Base-by-base conservation (phyloP, 1,140 invertebrate species). In the Xylocopa sonorina region DNA sequence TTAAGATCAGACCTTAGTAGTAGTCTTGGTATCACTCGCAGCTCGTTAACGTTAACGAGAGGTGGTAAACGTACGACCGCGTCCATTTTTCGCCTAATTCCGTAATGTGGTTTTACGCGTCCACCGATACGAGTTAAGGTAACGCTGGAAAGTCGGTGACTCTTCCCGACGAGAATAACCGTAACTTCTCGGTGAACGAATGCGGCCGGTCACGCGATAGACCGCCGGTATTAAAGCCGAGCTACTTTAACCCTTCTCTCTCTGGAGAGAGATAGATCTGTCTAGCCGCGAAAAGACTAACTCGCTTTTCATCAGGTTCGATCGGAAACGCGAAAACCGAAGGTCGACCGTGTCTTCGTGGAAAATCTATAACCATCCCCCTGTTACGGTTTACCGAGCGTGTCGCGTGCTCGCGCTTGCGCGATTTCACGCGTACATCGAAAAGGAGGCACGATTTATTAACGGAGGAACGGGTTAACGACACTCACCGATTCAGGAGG, bases 291-390 rank as follows among this genome's bases (percentile, higher is more conserved):
- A n/a, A n/a, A n/a, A n/a, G n/a, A n/a, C n/a, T n/a, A n/a, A n/a
- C n/a, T 34, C 62, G 73, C 21, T 57, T 32, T 16, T 16, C 16
- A 21, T 21, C 2, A 0, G 4, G 14, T 55, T 9, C 12, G 14
- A 5, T 73, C 58, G 71, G 67, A 58, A 73, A 58, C 67, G 66
- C 34, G 80, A 78, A 74, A 64, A 82, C 63, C 67, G 87, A 90
- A 90, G 86, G 88, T 89, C 85, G n/a, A 85, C 83, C 76, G 29
- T 62, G 83, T 80, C 88, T 86, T n/a, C n/a, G n/a, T n/a, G n/a
- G 86, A 91, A 91, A 90, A 90, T 91, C 90, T 89, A 91, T 91
- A 91, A 89, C 83, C 88, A 85, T 83, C 83, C 83, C 86, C 68
- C n/a, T n/a, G 80, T 85, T 81, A 79, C 78, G 63, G n/a, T 68